Conservation (phyloP, 2,113 vertebrate species). For the Gymnorhina tibicen region DNA sequence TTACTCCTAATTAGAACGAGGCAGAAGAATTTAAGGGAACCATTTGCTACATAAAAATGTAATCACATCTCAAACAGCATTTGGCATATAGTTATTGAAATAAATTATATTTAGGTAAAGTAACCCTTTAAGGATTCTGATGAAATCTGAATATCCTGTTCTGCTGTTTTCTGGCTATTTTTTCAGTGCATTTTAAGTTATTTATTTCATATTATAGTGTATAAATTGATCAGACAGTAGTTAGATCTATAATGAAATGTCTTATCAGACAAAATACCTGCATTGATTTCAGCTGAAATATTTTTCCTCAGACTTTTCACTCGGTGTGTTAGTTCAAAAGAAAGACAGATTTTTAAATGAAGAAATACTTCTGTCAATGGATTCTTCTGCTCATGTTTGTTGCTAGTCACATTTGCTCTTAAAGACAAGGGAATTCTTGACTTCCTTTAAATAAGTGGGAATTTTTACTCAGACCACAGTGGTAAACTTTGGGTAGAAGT, state of each 20-base stretch:
- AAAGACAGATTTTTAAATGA: background rate
- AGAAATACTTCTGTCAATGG: background rate
- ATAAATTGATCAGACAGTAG: background rate
- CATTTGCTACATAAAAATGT: background rate
- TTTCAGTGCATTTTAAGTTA: background rate
- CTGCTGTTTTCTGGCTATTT: background rate
- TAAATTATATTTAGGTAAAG: background rate
- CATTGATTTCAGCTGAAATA: background rate
- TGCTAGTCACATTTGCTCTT: background rate
- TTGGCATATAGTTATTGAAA: background rate
- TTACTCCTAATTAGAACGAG: background rate
- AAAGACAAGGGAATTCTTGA: background rate
- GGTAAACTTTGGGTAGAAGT: background rate
- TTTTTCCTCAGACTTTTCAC: background rate
- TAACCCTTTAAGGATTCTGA: background rate
- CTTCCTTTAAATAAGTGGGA: background rate
- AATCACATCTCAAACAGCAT: background rate
- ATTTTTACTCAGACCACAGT: background rate
- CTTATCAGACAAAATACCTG: background rate
- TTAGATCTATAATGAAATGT: background rate
- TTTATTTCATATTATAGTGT: background rate
- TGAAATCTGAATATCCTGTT: background rate
- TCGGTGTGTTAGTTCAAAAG: background rate
- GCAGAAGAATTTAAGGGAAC: background rate
- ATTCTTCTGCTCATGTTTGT: background rate